Percentiles rank a stretch among this genome's conserved stretches.
phyloP scores from a whole-genome alignment of 2,888 invertebrate species.

The Temnothorax ravouxi region DNA sequence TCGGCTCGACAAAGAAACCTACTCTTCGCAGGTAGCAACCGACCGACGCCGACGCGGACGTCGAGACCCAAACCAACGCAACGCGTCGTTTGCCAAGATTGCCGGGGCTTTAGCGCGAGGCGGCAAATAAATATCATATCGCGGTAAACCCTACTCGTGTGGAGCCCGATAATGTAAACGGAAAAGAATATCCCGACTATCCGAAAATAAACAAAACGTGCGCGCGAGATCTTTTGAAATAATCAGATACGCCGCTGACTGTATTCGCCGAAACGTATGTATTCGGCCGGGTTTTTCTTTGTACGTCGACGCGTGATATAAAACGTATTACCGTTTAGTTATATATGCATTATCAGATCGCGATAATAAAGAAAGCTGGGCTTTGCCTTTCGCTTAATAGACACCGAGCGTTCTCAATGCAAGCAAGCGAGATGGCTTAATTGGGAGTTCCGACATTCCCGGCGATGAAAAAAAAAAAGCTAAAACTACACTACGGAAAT shows the following conservation, averaged over 20 bases:
- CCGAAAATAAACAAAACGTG: conserved; percentile 28
- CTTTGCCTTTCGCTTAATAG: neutral
- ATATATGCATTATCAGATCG: neutral
- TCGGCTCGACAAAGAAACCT: conserved; percentile 67
- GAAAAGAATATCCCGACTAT: neutral
- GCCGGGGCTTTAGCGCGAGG: conserved; percentile 11
- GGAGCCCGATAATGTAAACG: neutral
- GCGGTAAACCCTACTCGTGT: neutral
- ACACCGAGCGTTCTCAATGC: neutral
- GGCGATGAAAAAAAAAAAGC: neutral
- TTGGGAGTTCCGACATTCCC: conserved; percentile 28
- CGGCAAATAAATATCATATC: conserved; percentile 38
- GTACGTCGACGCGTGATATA: neutral
- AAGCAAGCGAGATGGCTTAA: conserved; percentile 31
- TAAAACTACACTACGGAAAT: conserved; percentile 17
- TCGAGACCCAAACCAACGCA: neutral
- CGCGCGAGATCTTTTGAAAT: neutral
- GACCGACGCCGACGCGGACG: too few relatives aligned
- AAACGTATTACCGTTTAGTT: conserved; percentile 5
- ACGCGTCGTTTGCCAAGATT: conserved; percentile 22
- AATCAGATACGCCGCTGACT: neutral
- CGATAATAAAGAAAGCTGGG: conserved; percentile 8
- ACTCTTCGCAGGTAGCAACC: conserved; percentile 22
- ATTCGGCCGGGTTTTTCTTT: neutral
- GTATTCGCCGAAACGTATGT: neutral